Conservation (phyloP, 2,888 invertebrate genomes). For the Micoletzkya japonica region DNA sequence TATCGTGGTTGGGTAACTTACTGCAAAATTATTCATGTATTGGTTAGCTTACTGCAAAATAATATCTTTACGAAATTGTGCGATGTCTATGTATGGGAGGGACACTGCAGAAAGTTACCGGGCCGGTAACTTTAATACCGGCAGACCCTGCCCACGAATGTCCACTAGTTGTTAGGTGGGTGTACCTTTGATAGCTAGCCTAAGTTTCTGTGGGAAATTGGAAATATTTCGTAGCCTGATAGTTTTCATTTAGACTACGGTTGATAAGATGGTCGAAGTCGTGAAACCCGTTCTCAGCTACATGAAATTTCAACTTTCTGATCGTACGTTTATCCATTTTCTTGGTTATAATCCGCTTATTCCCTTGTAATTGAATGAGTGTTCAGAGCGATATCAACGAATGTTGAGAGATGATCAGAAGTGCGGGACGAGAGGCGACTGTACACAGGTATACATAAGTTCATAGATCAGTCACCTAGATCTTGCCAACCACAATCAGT, state of each 20-base stretch:
- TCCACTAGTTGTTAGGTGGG: too few species aligned
- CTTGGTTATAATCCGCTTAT: neutral
- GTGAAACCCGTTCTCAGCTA: conserved; percentile 22
- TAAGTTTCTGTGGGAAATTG: too few species aligned
- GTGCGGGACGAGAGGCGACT: conserved; percentile 10
- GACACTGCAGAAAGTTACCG: too few species aligned
- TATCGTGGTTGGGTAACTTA: too few species aligned
- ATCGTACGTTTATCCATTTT: conserved; percentile 17
- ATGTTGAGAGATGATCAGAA: conserved; percentile 19
- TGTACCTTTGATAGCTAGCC: too few species aligned
- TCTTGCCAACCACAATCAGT: neutral
- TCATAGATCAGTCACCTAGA: neutral
- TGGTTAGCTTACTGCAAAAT: too few species aligned
- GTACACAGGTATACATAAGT: neutral
- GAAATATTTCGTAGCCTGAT: too few species aligned
- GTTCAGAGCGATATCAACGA: conserved; percentile 13
- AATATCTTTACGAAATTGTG: too few species aligned
- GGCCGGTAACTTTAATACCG: too few species aligned
- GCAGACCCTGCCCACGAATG: too few species aligned
- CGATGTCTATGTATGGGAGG: too few species aligned
- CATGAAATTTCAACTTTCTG: conserved; percentile 24
- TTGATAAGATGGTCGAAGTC: conserved; percentile 26
- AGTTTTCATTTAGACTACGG: conserved; percentile 3
- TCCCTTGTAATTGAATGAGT: neutral
- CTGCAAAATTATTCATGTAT: too few species aligned